A percentile compares a stretch with the other conserved stretches of the same genome.
These are phyloP conservation scores for Cotesia congregata DNA, from an alignment of 2,888 invertebrate species.

Conservation along the genomic window DNA sequence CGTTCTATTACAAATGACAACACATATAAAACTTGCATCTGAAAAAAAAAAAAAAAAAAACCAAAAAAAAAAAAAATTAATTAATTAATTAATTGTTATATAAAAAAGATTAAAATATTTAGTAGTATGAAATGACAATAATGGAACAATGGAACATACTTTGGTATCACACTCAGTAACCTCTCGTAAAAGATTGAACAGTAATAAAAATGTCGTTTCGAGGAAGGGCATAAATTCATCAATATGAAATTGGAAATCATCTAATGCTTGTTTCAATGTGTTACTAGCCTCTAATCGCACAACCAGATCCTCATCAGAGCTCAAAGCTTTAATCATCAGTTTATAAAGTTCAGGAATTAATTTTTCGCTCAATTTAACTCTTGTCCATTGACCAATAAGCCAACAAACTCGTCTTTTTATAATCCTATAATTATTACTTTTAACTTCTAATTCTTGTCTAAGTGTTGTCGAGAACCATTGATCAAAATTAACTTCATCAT, in stretches of 20 bases:
- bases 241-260: conserved; percentile 92
- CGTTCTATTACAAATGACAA: conserved; percentile 91
- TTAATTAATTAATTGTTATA: too few species aligned
- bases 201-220: conserved; percentile 81
- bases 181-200: conserved; percentile 88
- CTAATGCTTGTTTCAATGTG: conserved; percentile 86
- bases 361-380: conserved; percentile 85
- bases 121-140: conserved; percentile 5
- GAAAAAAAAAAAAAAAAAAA: conserved; percentile 54
- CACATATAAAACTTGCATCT: conserved; percentile 92
- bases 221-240: conserved; percentile 89
- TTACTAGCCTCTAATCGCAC: conserved; percentile 90
- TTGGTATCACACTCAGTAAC: conserved; percentile 94
- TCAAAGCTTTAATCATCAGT: conserved; percentile 81
- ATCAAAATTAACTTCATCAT: conserved; percentile 94
- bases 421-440: conserved; percentile 86
- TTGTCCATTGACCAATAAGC: conserved; percentile 84
- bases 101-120: neutral
- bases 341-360: conserved; percentile 87
- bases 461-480: conserved; percentile 90
- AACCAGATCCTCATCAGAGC: conserved; percentile 86
- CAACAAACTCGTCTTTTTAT: conserved; percentile 88
- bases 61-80: conserved; percentile 28
- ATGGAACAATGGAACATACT: conserved; percentile 67
- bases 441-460: conserved; percentile 84